Conservation (phyloP, 2,113 vertebrate species). For the Mystacornis crossleyi region DNA sequence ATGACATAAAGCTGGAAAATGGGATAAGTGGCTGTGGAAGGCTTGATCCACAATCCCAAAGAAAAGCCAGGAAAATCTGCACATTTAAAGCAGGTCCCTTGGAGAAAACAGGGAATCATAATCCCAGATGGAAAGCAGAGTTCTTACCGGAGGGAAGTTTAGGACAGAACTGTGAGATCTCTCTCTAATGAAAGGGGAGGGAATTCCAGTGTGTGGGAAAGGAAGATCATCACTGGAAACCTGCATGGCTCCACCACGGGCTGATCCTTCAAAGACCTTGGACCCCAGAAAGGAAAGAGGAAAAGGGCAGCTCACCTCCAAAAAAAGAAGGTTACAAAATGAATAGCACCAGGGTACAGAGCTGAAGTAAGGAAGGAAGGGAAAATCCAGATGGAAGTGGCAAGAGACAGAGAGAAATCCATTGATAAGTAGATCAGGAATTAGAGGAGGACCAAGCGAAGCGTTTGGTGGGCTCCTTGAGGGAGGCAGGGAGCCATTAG, state of each 20-base stretch:
- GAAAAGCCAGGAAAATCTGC: background rate
- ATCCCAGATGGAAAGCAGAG: background rate
- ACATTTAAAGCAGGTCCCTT: background rate
- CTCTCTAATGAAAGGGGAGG: background rate
- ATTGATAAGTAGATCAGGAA: background rate
- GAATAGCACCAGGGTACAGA: background rate
- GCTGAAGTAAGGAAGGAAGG: background rate
- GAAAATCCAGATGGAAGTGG: background rate
- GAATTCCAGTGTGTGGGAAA: background rate
- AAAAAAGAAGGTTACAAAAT: background rate
- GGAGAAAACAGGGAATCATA: background rate
- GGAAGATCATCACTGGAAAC: background rate
- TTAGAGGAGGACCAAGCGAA: background rate
- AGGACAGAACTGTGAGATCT: background rate
- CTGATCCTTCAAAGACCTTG: background rate
- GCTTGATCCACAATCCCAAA: background rate
- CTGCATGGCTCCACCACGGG: rapidly evolving
- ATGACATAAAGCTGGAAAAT: background rate
- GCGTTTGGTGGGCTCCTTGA: conserved; percentile 35
- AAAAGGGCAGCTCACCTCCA: background rate
- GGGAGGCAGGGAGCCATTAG: conserved; percentile 65
- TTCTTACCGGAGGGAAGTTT: background rate
- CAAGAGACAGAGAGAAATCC: background rate
- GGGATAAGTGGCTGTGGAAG: background rate
- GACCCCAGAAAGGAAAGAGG: background rate